These are phyloP conservation scores for Urosaurus nigricauda DNA, from an alignment of 2,797 vertebrate species.

Conservation along the genomic window DNA sequence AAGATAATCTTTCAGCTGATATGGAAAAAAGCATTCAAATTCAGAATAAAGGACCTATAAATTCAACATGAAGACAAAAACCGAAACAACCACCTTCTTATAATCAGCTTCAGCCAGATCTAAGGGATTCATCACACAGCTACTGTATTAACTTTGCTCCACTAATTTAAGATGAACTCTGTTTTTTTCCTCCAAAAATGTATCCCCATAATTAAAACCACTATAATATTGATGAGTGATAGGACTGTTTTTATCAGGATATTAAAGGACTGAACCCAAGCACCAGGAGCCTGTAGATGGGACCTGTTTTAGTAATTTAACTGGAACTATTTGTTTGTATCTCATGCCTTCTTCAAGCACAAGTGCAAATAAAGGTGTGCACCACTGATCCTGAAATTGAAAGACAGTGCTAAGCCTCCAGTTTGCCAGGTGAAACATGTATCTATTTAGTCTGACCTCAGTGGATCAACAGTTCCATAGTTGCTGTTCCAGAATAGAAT, in stretches of 20 bases:
- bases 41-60: slow-evolving; percentile 50
- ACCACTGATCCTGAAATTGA: background rate
- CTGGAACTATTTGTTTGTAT: background rate
- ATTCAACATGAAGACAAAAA: background rate
- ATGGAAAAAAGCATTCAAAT: slow-evolving; percentile 51
- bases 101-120: background rate
- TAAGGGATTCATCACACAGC: background rate
- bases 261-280: background rate
- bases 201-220: background rate
- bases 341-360: background rate
- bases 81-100: background rate
- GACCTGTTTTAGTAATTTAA: background rate
- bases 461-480: no score
- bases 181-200: background rate
- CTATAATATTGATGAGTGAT: no score
- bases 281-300: background rate
- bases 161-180: background rate
- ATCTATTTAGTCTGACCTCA: background rate
- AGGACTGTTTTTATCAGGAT: background rate
- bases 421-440: no score
- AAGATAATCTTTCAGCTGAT: slow-evolving; percentile 37
- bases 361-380: background rate
- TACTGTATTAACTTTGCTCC: background rate
- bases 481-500: background rate
- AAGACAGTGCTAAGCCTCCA: background rate